These are phyloP conservation scores for Tenebrosternarchus preto DNA, from an alignment of 2,113 vertebrate genomes.

Conservation along the genomic window DNA sequence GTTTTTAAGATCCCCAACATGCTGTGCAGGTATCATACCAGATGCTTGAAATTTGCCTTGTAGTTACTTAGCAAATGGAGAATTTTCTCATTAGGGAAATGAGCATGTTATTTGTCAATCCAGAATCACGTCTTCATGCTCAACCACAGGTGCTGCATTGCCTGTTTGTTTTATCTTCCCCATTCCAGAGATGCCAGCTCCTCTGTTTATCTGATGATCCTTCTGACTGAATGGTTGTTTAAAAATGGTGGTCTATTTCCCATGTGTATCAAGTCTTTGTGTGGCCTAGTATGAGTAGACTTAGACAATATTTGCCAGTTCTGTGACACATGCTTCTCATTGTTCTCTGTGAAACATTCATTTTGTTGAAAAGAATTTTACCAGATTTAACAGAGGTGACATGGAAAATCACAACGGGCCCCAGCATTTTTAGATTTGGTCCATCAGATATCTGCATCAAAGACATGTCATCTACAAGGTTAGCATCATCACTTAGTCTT, in stretches of 20 bases:
- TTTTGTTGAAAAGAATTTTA: constrained; percentile 9
- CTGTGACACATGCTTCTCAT: background rate
- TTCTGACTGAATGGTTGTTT: constrained; percentile 59
- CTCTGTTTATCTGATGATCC: constrained; percentile 53
- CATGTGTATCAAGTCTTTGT: constrained; percentile 16
- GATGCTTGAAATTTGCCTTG: constrained; percentile 37
- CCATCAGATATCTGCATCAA: constrained; percentile 32
- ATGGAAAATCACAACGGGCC: constrained; percentile 51
- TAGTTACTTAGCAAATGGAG: constrained; percentile 32
- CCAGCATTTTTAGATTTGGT: constrained; percentile 22
- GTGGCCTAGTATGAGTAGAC: constrained; percentile 32
- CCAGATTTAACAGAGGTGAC: constrained; percentile 16
- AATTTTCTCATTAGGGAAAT: constrained; percentile 37
- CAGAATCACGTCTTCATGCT: constrained; percentile 22
- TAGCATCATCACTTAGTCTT: constrained; percentile 32
- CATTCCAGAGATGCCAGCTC: constrained; percentile 52
- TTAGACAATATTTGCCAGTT: constrained; percentile 20
- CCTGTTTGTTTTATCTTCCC: constrained; percentile 53
- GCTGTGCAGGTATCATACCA: constrained; percentile 31
- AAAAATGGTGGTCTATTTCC: constrained; percentile 31
- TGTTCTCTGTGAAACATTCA: background rate
- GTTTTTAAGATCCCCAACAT: constrained; percentile 13
- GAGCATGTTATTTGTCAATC: constrained; percentile 4
- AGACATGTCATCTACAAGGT: background rate
- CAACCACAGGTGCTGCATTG: constrained; percentile 46